Evolutionary conservation across 2,797 vertebrate species (phyloP).

Genomic region (Sebastes trivittatus): DNA sequence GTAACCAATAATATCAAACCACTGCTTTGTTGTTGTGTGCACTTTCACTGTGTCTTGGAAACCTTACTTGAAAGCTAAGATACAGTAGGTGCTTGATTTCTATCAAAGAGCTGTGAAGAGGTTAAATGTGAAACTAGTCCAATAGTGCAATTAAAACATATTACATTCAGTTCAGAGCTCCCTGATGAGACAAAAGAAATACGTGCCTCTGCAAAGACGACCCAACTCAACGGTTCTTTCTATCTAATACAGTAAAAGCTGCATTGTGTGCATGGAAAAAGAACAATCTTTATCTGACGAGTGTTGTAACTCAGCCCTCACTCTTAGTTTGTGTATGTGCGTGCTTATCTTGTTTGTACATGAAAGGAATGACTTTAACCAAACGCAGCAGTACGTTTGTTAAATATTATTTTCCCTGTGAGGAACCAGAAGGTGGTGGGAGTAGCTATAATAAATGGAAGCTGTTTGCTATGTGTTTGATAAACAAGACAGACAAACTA

Average conservation of each 20-base stretch:
- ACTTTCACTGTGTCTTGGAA: not conserved
- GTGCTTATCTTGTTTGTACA: conserved; percentile 78
- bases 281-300: conserved; percentile 38
- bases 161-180: conserved; percentile 8
- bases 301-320: conserved; percentile 50
- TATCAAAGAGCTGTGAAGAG: not conserved
- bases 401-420: conserved; percentile 77
- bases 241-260: conserved; percentile 12
- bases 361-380: conserved; percentile 71
- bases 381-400: conserved; percentile 70
- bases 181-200: conserved; percentile 20
- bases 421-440: conserved; percentile 64
- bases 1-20: not conserved
- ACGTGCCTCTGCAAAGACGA: conserved; percentile 7
- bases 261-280: conserved; percentile 18
- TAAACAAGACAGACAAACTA: conserved; percentile 44
- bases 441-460: conserved; percentile 47
- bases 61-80: not conserved
- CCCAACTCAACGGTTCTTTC: conserved; percentile 20
- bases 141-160: conserved; percentile 10
- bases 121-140: conserved; percentile 4
- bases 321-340: conserved; percentile 48
- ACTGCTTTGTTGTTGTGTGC: not conserved
- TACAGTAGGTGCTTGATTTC: not conserved
- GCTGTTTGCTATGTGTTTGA: conserved; percentile 44